Evolutionary conservation across 2,888 invertebrate species (phyloP).

Genomic region (Volucella inanis): DNA sequence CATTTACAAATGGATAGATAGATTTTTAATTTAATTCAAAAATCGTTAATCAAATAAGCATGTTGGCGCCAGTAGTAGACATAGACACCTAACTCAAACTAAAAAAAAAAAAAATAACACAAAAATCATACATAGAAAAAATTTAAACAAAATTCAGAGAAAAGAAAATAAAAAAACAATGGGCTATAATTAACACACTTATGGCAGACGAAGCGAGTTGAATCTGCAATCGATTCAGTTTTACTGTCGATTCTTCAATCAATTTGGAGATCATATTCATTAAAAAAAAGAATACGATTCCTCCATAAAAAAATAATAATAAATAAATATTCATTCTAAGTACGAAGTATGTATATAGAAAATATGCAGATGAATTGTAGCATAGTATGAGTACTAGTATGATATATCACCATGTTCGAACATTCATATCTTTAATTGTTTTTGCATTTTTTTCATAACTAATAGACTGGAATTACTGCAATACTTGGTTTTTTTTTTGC

Average conservation of each 20-base stretch:
- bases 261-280: conserved; percentile 22
- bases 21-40: conserved; percentile 66
- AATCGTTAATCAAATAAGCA: conserved; percentile 71
- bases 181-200: conserved; percentile 59
- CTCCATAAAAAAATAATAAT: too few relatives aligned
- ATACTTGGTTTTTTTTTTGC: background rate
- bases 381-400: too few relatives aligned
- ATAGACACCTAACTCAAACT: conserved; percentile 1
- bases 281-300: background rate
- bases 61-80: conserved; percentile 70
- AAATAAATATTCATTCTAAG: too few relatives aligned
- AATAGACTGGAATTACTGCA: conserved; percentile 13
- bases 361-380: too few relatives aligned
- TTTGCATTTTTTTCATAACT: background rate
- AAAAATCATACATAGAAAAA: conserved; percentile 20
- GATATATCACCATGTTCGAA: too few relatives aligned
- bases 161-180: conserved; percentile 39
- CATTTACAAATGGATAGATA: conserved; percentile 34
- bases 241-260: conserved; percentile 33
- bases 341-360: too few relatives aligned
- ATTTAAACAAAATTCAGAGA: conserved; percentile 24
- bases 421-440: too few relatives aligned
- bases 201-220: conserved; percentile 44
- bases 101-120: conserved; percentile 23
- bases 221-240: conserved; percentile 37